Base-by-base conservation (phyloP, 2,113 vertebrate genomes). In the Aythya baeri region DNA sequence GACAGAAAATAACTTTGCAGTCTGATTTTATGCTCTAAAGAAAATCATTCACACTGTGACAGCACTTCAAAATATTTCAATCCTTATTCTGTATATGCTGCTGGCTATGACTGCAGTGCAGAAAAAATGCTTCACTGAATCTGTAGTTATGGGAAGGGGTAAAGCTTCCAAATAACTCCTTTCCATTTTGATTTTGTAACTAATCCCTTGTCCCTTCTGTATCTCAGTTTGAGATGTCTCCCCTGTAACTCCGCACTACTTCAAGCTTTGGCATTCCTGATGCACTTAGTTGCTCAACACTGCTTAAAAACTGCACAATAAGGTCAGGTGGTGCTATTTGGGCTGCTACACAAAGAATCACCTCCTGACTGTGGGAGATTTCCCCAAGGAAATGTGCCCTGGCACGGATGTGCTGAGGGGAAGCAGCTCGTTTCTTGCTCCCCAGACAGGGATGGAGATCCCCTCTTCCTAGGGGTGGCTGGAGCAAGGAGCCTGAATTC, bases 41-140 rank as follows among this genome's bases (percentile, higher is more conserved):
- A 93, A 96, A 97, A 97, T 95, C 76, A 94, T 93, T 97, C 94
- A 91, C 88, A 80, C 88, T 93, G 91, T 95, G 96, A 94, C 91
- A 97, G 93, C 74, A 83, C 96, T 95, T 95, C 96, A 95, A 97
- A 96, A 92, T 94, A 97, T 94, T 97, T 96, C 96, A 86, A 88
- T 93, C 91, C 93, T 94, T 79, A 94, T 88, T 93, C 95, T 93
- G 74, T 93, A 38, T 94, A 76, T 90, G 91, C 93, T 96, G 76
- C 83, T 95, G 94, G 93, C 95, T 95, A 97, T 66, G n/a, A 88
- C 87, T 91, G 91, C 83, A 91, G 77, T 29, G 50, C 66, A 93
- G 81, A 72, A 85, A 86, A 89, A 75, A 62, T 0, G 7, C 74
- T 94, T 89, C 92, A 87, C 49, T 92, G 83, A 89, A 93, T 91